A percentile compares a stretch with the other conserved stretches of the same genome.
phyloP scores from a whole-genome alignment of 37 sponge, comb jelly and placozoan genomes.

The Oscarella lobularis region DNA sequence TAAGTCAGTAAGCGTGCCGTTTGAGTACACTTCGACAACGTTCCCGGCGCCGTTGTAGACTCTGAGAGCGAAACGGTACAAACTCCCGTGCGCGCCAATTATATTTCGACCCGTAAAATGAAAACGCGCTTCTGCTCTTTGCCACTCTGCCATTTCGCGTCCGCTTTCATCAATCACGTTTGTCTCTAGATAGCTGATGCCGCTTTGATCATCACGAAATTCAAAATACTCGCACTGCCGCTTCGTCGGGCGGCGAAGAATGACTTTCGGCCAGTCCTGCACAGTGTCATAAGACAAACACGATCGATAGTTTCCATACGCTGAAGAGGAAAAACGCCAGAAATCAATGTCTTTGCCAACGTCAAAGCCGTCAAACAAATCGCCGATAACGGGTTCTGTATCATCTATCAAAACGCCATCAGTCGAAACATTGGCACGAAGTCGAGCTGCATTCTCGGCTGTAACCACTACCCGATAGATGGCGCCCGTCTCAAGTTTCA shows the following conservation, averaged over 20 bases:
- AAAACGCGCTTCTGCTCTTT: not conserved
- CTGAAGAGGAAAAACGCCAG: not conserved
- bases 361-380: not conserved
- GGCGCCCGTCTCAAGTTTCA: not conserved
- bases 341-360: not conserved
- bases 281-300: not conserved
- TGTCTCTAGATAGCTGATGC: not conserved
- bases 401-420: constrained; percentile 3
- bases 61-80: not conserved
- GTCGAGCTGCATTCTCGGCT: not conserved
- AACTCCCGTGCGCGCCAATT: not conserved
- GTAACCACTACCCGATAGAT: not conserved
- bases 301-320: not conserved
- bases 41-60: not conserved
- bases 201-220: not conserved
- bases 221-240: not conserved
- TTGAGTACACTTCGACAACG: constrained; percentile 3
- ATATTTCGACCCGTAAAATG: not conserved
- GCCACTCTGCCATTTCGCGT: not conserved
- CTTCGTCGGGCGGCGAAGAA: not conserved
- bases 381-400: not conserved
- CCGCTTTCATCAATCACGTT: not conserved
- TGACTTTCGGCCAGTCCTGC: not conserved
- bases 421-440: not conserved
- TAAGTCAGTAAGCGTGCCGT: constrained; percentile 54